Evolutionary conservation across 2,888 invertebrate species (phyloP).

Genomic region (Caenorhabditis angaria): DNA sequence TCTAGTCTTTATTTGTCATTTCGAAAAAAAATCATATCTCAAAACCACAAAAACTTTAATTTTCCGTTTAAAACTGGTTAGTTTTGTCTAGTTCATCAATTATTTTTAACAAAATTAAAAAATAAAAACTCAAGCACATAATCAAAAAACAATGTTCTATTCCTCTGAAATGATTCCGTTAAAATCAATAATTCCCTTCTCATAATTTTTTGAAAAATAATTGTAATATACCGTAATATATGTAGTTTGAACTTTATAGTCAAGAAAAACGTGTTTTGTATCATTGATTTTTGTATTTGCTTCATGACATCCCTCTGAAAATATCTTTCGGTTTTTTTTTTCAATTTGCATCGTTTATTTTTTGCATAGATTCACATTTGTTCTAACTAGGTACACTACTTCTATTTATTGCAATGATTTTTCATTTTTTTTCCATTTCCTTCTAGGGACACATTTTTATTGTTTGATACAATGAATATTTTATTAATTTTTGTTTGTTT

Average conservation of each 20-base stretch:
- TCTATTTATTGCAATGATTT: neutral
- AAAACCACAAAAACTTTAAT: neutral
- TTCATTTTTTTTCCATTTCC: neutral
- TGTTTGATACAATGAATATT: neutral
- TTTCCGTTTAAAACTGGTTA: neutral
- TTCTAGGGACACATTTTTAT: slow-evolving; percentile 1
- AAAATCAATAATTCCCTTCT: neutral
- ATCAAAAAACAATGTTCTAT: neutral
- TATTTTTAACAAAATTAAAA: no score
- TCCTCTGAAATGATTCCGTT: neutral
- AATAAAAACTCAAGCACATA: no score
- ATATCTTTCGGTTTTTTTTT: neutral
- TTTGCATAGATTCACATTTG: no score
- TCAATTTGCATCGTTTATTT: neutral
- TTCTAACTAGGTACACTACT: neutral
- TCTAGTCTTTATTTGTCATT: neutral
- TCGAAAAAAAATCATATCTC: neutral
- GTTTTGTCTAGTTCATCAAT: neutral
- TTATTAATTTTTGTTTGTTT: no score
- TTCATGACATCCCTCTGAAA: neutral
- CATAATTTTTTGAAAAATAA: neutral
- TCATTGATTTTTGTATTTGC: neutral
- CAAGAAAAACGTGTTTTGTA: neutral
- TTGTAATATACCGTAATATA: neutral
- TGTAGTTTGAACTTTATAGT: neutral